A percentile compares a stretch with the other conserved stretches of the same genome.
These are phyloP conservation scores for Tragelaphus strepsiceros DNA, from an alignment of 2,113 vertebrate genomes.

Conservation along the genomic window DNA sequence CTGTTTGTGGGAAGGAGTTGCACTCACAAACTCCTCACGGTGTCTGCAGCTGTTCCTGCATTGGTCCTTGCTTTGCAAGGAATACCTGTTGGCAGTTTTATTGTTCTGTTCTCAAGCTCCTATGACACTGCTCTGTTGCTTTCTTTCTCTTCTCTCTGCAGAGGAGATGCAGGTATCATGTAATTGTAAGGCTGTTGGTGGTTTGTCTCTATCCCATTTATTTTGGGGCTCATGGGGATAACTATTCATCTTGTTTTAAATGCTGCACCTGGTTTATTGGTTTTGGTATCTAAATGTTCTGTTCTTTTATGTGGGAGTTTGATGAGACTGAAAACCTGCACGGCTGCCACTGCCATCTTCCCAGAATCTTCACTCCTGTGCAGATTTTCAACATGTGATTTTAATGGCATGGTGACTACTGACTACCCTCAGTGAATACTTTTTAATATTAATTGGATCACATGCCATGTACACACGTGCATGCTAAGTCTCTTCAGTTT, in stretches of 20 bases:
- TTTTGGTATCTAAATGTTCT: background rate
- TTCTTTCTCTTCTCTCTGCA: background rate
- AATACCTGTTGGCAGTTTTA: background rate
- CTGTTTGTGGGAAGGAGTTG: too few species aligned
- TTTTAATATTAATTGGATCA: background rate
- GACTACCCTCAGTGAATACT: background rate
- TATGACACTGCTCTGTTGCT: background rate
- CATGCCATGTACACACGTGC: background rate
- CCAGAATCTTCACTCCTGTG: background rate
- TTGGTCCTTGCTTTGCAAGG: background rate
- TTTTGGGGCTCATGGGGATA: background rate
- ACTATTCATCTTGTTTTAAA: background rate
- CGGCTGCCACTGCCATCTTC: background rate
- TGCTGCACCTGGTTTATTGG: background rate
- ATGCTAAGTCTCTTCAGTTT: rapidly evolving
- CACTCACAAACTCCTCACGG: background rate
- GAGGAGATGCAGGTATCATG: background rate
- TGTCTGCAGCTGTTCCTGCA: background rate
- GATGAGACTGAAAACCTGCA: background rate
- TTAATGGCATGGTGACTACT: background rate
- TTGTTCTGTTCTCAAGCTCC: background rate
- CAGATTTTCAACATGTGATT: background rate
- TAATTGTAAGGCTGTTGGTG: background rate
- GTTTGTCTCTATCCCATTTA: background rate
- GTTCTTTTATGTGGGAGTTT: background rate